phyloP scores from a whole-genome alignment of 1,140 invertebrate genomes.

The Alviniconcha marisindica region DNA sequence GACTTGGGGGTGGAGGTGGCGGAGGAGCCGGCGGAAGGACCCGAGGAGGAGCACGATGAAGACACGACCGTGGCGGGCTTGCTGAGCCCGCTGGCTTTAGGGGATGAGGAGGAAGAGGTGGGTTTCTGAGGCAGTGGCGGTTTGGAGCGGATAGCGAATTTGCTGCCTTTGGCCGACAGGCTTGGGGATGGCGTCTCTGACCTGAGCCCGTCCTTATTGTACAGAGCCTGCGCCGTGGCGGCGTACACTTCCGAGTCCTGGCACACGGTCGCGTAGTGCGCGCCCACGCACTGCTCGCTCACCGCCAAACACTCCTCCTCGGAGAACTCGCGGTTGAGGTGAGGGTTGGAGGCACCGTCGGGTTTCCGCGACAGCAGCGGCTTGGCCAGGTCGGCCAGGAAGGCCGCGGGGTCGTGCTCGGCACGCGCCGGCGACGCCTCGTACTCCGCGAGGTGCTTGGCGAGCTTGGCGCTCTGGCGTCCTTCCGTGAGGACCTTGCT shows the following conservation, averaged over 20 bases:
- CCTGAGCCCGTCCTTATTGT: conserved; percentile 24
- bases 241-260: conserved; percentile 33
- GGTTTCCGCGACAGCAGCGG: conserved; percentile 81
- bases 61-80: conserved; percentile 38
- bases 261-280: conserved; percentile 14
- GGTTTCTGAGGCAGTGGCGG: conserved; percentile 56
- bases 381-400: conserved; percentile 38
- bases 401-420: neutral
- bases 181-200: conserved; percentile 21
- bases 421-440: neutral
- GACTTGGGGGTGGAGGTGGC: conserved; percentile 52
- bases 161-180: conserved; percentile 30
- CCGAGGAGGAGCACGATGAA: conserved; percentile 37
- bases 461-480: conserved; percentile 40
- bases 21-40: conserved; percentile 35
- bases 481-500: conserved; percentile 46
- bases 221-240: neutral
- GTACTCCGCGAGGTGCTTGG: conserved; percentile 30
- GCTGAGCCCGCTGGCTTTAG: conserved; percentile 39
- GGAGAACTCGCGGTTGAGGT: conserved; percentile 77
- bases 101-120: conserved; percentile 51
- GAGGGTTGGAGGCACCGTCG: conserved; percentile 93
- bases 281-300: neutral
- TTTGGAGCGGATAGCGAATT: conserved; percentile 40
- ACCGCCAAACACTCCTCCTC: conserved; percentile 35